phyloP scores from a whole-genome alignment of 2,113 vertebrate genomes.

The Dendrocopos noguchii region DNA sequence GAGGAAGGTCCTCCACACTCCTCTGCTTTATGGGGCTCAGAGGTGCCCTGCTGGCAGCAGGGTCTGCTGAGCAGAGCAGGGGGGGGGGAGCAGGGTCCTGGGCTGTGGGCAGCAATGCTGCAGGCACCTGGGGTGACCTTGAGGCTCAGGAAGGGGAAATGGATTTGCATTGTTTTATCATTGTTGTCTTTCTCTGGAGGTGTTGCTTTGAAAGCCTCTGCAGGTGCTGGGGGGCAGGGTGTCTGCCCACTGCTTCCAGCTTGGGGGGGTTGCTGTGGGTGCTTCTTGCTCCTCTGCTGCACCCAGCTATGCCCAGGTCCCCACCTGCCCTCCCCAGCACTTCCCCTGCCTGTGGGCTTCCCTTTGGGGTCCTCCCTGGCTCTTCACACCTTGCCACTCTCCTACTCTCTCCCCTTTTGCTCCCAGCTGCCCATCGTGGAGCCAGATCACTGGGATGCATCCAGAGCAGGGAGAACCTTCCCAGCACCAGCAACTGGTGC shows the following conservation, averaged over 20 bases:
- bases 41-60: not conserved
- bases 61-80: not conserved
- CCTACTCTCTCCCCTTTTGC: not conserved
- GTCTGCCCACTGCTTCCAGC: not conserved
- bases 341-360: fast-evolving
- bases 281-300: fast-evolving
- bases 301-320: not conserved
- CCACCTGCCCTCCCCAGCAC: not conserved
- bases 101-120: fast-evolving
- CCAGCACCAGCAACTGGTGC: too few relatives aligned
- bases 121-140: not conserved
- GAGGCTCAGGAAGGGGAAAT: not conserved
- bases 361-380: not conserved
- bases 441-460: not conserved
- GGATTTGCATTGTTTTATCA: too few relatives aligned
- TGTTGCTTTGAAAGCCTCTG: not conserved
- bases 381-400: fast-evolving
- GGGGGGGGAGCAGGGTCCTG: not conserved
- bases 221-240: not conserved
- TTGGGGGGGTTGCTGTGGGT: not conserved
- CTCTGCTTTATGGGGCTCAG: not conserved
- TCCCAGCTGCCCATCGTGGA: fast-evolving
- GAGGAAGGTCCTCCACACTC: not conserved
- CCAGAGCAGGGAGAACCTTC: not conserved
- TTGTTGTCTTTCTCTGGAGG: not conserved